phyloP scores from a whole-genome alignment of 2,113 vertebrate species.

The Gorsachius goisagi region DNA sequence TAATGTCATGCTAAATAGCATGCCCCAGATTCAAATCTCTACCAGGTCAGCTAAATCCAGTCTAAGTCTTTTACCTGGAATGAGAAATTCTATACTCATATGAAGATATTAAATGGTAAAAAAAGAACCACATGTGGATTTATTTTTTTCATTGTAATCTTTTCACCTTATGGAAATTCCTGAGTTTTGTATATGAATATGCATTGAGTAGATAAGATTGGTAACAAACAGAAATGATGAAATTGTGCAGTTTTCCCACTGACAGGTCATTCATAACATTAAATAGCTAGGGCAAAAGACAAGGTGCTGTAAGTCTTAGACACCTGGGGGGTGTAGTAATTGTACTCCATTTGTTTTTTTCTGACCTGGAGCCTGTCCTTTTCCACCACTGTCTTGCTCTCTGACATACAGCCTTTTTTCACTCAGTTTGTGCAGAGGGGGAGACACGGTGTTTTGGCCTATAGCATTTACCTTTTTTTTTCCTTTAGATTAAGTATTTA shows the following conservation, averaged over 20 bases:
- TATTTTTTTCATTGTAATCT: not conserved
- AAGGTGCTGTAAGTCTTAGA: not conserved
- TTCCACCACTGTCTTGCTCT: not conserved
- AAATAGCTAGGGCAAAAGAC: not conserved
- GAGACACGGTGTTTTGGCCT: not conserved
- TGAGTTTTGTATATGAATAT: not conserved
- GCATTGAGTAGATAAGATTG: not conserved
- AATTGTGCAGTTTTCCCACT: not conserved
- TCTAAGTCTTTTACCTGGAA: not conserved
- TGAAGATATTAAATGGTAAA: not conserved
- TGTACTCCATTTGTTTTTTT: not conserved
- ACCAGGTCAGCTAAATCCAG: not conserved
- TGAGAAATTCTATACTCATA: not conserved
- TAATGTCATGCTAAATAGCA: not conserved
- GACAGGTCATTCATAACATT: not conserved
- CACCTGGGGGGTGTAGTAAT: not conserved
- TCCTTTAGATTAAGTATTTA: not conserved
- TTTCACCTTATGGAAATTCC: not conserved
- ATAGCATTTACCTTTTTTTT: no score
- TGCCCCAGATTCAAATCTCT: not conserved
- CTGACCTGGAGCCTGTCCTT: not conserved
- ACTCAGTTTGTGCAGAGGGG: not conserved
- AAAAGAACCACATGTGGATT: not conserved
- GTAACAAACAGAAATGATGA: not conserved
- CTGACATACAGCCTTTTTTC: not conserved